Base-by-base conservation (phyloP, 2,113 vertebrate genomes). In the Platysteira castanea region DNA sequence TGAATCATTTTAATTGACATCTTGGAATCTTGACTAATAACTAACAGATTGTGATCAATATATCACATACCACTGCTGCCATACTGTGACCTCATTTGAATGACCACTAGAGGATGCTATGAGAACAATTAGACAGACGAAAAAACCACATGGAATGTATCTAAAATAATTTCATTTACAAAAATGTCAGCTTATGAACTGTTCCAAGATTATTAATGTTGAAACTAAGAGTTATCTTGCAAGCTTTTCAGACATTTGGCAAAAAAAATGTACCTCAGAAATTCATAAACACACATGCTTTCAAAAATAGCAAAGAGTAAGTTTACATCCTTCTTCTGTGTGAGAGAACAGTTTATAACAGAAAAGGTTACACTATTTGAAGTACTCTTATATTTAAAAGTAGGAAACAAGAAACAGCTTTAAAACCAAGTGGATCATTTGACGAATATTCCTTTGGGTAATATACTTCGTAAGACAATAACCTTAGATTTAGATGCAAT, bases 31-130 rank as follows among this genome's bases (percentile, higher is more conserved):
- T 88, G 33, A 91, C 4, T 39, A 93, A 75, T 1, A 90, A 33
- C 23, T 44, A 83, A 53, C 17, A 50, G 70, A 90, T 68, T 73
- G 53, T 56, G 73, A 92, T 67, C n/a, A 52, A 24, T 42, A 1
- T 12, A 65, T 77, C 41, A 53, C 35, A 56, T 26, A n/a, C 17
- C 35, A 44, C 56, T 73, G 71, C n/a, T 74, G 49, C 70, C 3
- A 39, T 52, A 77, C 33, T 37, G 20, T 65, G 50, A 85, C 53
- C 90, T 91, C 75, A 87, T 83, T 65, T 80, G 77, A 90, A 90
- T 82, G 83, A 93, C 96, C 96, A 95, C 97, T 97, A 97, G 96
- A 93, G 96, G 97, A 96, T 96, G 96, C 97, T 96, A 85, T 54
- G n/a, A 88, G 93, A 95, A 87, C 92, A 94, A 95, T 87, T 12